These are phyloP conservation scores for Oxyscelio sp. DNA, from an alignment of 2,888 invertebrate species.

Conservation along the genomic window DNA sequence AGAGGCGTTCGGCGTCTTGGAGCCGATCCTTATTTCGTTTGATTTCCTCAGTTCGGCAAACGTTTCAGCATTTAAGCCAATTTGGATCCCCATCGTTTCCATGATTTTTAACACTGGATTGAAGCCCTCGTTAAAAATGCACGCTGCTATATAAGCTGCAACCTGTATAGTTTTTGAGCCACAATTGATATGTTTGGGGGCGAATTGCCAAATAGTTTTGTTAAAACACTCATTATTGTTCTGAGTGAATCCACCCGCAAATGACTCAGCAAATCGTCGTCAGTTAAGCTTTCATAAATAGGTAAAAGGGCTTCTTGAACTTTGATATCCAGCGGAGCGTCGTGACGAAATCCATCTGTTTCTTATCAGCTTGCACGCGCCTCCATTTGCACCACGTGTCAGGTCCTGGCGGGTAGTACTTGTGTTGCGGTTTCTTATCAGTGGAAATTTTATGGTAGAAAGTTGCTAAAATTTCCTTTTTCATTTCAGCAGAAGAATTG, in stretches of 20 bases:
- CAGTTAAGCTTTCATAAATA: slow-evolving; percentile 61
- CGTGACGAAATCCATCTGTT: slow-evolving; percentile 55
- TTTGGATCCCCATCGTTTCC: slow-evolving; percentile 62
- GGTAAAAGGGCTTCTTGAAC: slow-evolving; percentile 63
- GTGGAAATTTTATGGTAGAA: slow-evolving; percentile 72
- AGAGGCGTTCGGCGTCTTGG: not conserved
- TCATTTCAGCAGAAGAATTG: slow-evolving; percentile 51
- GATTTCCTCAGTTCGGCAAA: no score
- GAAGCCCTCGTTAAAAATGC: slow-evolving; percentile 74
- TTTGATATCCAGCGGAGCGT: slow-evolving; percentile 56
- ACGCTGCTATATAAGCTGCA: slow-evolving; percentile 55
- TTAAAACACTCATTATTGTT: slow-evolving; percentile 76
- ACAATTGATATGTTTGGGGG: slow-evolving; percentile 73
- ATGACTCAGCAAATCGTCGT: slow-evolving; percentile 63
- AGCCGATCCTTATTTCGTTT: not conserved
- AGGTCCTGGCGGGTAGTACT: slow-evolving; percentile 72
- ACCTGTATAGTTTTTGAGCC: slow-evolving; percentile 72
- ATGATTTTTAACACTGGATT: slow-evolving; percentile 71
- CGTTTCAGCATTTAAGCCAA: slow-evolving; percentile 1
- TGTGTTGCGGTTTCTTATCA: slow-evolving; percentile 73
- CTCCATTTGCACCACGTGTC: slow-evolving; percentile 64
- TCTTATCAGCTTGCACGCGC: slow-evolving; percentile 54
- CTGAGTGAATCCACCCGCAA: slow-evolving; percentile 71
- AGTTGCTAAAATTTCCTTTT: slow-evolving; percentile 65
- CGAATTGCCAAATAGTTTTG: slow-evolving; percentile 64